phyloP scores from a whole-genome alignment of 2,113 vertebrate species.

The Cryptotis parvus region DNA sequence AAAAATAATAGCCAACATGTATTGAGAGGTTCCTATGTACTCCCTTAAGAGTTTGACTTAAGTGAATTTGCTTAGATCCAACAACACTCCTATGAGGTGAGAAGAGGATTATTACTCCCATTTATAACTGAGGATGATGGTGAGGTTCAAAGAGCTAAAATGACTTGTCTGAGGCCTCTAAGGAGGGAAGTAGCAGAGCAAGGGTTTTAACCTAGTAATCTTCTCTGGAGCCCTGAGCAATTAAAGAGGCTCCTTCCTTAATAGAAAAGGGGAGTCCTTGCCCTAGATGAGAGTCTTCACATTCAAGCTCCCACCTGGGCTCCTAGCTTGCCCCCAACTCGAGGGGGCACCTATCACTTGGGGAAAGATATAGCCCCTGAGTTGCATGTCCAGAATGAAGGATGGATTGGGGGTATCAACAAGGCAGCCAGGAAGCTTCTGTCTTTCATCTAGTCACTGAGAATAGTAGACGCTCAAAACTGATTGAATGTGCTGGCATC shows the following conservation, averaged over 20 bases:
- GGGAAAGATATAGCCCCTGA: background rate
- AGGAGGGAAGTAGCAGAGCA: background rate
- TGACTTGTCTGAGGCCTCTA: background rate
- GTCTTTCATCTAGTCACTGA: background rate
- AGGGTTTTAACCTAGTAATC: background rate
- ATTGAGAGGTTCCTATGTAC: background rate
- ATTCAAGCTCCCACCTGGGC: background rate
- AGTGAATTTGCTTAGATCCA: background rate
- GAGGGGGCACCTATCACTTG: background rate
- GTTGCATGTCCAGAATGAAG: accelerated
- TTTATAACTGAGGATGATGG: background rate
- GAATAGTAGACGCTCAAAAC: too few relatives aligned
- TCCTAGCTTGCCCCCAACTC: too few relatives aligned
- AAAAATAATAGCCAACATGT: constrained; percentile 3
- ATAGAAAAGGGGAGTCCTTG: background rate
- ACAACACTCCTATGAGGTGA: background rate
- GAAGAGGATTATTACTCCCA: background rate
- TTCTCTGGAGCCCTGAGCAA: background rate
- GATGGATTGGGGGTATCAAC: background rate
- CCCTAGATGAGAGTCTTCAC: background rate
- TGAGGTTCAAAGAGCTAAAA: background rate
- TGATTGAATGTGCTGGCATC: too few relatives aligned
- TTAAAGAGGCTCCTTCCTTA: background rate
- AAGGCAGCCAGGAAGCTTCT: background rate
- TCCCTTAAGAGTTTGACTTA: constrained; percentile 8